Base-by-base conservation (phyloP, 2,888 invertebrate genomes). In the Pristionchus exspectatus region DNA sequence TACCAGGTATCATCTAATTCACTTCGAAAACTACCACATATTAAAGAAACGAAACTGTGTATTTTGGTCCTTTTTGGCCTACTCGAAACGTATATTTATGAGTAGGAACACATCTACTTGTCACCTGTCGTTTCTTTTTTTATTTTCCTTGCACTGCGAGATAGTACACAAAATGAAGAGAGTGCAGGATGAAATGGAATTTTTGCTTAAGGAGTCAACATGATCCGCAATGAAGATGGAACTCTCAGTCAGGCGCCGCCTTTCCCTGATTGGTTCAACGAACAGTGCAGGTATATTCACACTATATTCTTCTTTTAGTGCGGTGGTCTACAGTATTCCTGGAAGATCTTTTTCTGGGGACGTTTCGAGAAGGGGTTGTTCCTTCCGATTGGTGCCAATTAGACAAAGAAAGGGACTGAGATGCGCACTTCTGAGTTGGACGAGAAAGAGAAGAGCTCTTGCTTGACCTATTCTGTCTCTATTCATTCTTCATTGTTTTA, bases 211-310 rank as follows among this genome's bases (percentile, higher is more conserved):
- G 77, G 38, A 30, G 33, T 44, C 30, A 50, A 87, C n/a, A 90
- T 86, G 24, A 88, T 90, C 12, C 90, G 91, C 21, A 69, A 74
- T 5, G 74, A 38, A n/a, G 74, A 74, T 74, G 74, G 74, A 3
- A 74, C 74, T 10, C 33, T 38, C 74, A 74, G 38, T 16, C 74
- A 38, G 38, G 74, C 38, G 2, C 92, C 92, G 33, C 87, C 89
- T 21, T 33, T 92, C 66, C 92, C 92, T 38, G 84, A 89, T 87
- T 92, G 92, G 93, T 93, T 92, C 90, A 92, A 90, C n/a, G 90
- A 90, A 30, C 92, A 93, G 86, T 92, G 91, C 72, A 90, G 92
- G 77, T 63, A 85, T 50, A 3, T 50, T 69, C 7, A n/a, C 30
- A 9, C 66, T n/a, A 18, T 24, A 7, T 27, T 3, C n/a, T 69